Evolutionary conservation across 1,140 invertebrate genomes (phyloP), one percentile per base, ranked within the genome.

Genomic region (Bombus affinis): DNA sequence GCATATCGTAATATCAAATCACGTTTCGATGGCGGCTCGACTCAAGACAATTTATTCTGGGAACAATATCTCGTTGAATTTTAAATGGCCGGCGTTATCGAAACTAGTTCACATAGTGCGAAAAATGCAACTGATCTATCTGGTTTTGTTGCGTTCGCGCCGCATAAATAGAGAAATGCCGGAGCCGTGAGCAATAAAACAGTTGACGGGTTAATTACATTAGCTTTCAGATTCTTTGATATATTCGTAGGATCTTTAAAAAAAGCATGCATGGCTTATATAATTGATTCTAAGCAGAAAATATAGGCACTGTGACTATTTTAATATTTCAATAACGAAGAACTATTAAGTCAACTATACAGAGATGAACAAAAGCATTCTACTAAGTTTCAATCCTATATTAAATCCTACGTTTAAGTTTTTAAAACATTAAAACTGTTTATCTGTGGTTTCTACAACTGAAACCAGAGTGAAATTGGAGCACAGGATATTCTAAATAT

Each of bases 51-150:
- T 83, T 75, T 75, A 83, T 83, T 76, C 72, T n/a, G 5, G 59
- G 42, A 68, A 83, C 71, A 75, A 83, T 76, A 39, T 76, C 59
- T 44, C 28, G 72, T 83, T 83, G 72, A 74, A 83, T 83, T 83
- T 66, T 76, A 75, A 66, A 42, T 59, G 72, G 15, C 25, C 32
- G 42, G 9, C 32, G 72, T 83, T 83, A 83, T 83, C 72, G 62
- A 66, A 83, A 83, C 72, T 75, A 82, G 57, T 75, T n/a, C 71
- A 47, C 25, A 25, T 10, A 47, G 71, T 37, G 18, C 22, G 39
- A 76, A 83, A 76, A 82, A 74, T 75, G 57, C 71, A 25, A 66
- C 81, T 37, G 42, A 59, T 65, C 81, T 82, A 75, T 75, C 81
- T 74, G 71, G 71, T 65, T 74, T 59, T 65, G 76, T 47, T 44